Evolutionary conservation across 2,113 vertebrate genomes (phyloP), one percentile per base, ranked within the genome.

Genomic region (Nothocercus julius): DNA sequence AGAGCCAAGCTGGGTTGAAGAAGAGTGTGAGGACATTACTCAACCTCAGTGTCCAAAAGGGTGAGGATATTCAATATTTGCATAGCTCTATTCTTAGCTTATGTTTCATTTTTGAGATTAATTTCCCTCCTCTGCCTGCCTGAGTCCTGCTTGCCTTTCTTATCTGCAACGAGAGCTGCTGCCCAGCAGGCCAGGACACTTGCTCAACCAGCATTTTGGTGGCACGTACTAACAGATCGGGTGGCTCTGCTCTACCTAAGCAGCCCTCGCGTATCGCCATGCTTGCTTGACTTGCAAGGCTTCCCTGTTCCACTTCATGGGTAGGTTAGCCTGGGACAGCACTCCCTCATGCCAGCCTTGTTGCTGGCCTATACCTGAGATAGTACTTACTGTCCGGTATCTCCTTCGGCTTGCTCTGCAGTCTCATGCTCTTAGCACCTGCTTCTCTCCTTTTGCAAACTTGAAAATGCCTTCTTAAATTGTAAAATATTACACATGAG

Each of bases 1-100:
- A 85, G 97, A 97, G 92, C 94, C 96, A 96, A 98, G 98, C 93
- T 98, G 98, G 98, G 93, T 97, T 70, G 96, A 98, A 97, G 98
- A 98, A 64, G 85, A 95, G 8, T 98, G 98, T 97, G 97, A 98
- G 66, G 85, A 75, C 73, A 96, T 98, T 90, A 82, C 93, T 89
- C 94, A 97, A 74, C 97, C 97, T 38, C 95, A 98, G 94, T 98
- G 98, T 93, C 98, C 98, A 3, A 90, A 94, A 96, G 98, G 98
- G 98, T 98, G 97, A 98, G 98, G 67, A 82, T 94, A 74, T 75
- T 77, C 74, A 75, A 30, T 85, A 64, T 90, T 93, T 87, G 42
- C 66, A 64, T 90, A 93, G 42, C 83, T 97, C 53, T 92, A 40
- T 58, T 95, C 66, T 93, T 87, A 89, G 86, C 91, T 90, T 95